Evolutionary conservation across 2,888 invertebrate genomes (phyloP), one percentile per base, ranked within the genome.

Genomic region (Apamea anceps): DNA sequence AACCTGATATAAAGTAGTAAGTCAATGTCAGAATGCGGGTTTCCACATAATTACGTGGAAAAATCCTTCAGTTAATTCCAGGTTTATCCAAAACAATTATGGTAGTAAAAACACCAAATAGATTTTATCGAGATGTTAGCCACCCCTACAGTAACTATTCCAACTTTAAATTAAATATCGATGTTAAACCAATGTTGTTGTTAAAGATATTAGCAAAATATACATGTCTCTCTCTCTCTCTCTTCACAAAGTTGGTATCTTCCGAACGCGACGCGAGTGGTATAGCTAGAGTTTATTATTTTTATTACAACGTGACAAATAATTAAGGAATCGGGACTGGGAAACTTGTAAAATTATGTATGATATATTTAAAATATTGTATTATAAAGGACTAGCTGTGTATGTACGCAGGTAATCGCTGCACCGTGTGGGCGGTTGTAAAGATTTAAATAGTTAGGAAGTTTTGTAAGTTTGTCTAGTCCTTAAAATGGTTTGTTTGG

Each of bases 171-270:
- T 81, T 77, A 75, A 81, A 81, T 81, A 81, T 88, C 71, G 81
- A 85, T 88, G 90, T 89, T 89, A 78, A 85, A 82, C 77, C 65
- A 81, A 85, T 83, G 78, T 87, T 88, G 81, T 90, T 89, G 79
- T 88, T 84, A 79, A 77, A 84, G 51, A 79, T 88, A 77, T 87
- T 90, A 90, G 90, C 45, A 48, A 91, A 90, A 82, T 90, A 87
- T 91, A 91, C 90, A 82, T 37, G 79, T 87, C 85, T 86, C 79
- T 81, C 80, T 88, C 79, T 81, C 80, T 88, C 75, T 84, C 75
- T 79, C 72, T 71, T 84, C 54, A 79, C 45, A 75, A 68, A 32
- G 77, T 70, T 79, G 86, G 85, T 82, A 75, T 89, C 85, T 90
- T 89, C 77, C 13, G 86, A 79, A 73, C 71, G 86, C 74, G 84